Percentiles rank a stretch among this genome's conserved stretches.
Evolutionary conservation across 1,140 invertebrate genomes (phyloP).

Genomic region (Anoplophora glabripennis): DNA sequence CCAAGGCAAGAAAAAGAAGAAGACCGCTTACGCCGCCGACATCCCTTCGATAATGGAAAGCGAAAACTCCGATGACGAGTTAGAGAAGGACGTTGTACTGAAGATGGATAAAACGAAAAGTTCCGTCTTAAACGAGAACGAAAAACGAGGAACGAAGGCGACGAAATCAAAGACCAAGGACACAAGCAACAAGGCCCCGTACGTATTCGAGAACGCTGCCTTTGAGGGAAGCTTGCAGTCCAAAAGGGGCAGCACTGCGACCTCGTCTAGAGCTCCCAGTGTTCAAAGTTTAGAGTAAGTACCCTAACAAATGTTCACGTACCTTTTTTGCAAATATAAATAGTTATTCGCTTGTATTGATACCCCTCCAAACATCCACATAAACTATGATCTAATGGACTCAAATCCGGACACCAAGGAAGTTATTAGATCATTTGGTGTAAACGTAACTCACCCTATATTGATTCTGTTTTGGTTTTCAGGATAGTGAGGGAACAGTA

Average conservation of each 20-base stretch:
- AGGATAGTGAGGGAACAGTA: slow-evolving; percentile 32
- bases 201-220: slow-evolving; percentile 16
- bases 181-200: neutral
- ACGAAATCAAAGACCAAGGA: neutral
- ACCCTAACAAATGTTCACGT: no score
- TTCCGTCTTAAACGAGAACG: neutral
- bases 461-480: slow-evolving; percentile 9
- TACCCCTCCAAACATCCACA: no score
- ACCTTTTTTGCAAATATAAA: no score
- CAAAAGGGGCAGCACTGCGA: slow-evolving; percentile 3
- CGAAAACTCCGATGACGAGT: slow-evolving; percentile 2
- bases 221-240: slow-evolving; percentile 10
- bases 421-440: no score
- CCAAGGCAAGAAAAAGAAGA: slow-evolving; percentile 1
- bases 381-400: no score
- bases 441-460: neutral
- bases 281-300: slow-evolving; percentile 23
- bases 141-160: neutral
- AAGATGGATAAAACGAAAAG: neutral
- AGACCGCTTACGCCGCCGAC: neutral
- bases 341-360: no score
- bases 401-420: no score
- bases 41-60: neutral
- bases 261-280: slow-evolving; percentile 16
- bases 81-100: neutral